Evolutionary conservation across 2,888 invertebrate genomes (phyloP).

Genomic region (Caenorhabditis sp.): DNA sequence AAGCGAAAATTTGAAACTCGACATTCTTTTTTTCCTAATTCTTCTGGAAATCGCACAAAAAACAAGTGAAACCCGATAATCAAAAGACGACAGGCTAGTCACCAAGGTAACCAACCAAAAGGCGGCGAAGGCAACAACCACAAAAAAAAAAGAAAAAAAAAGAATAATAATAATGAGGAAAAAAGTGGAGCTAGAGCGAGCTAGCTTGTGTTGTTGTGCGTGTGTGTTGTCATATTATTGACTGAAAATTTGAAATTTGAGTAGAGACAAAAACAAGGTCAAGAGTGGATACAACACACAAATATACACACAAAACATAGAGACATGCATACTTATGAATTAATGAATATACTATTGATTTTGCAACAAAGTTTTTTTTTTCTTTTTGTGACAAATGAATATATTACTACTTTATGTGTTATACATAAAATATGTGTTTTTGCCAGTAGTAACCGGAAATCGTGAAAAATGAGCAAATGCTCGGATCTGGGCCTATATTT

Average conservation of each 20-base stretch:
- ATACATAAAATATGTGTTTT: too few species aligned
- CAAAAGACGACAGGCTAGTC: not conserved
- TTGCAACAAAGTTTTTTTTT: not conserved
- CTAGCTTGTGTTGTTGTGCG: not conserved
- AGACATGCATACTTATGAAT: not conserved
- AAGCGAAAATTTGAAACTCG: slow-evolving; percentile 3
- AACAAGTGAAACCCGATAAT: not conserved
- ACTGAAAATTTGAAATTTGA: not conserved
- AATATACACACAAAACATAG: too few species aligned
- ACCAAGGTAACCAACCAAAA: not conserved
- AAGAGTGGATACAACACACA: not conserved
- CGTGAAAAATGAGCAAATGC: too few species aligned
- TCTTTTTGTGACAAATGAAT: too few species aligned
- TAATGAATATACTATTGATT: not conserved
- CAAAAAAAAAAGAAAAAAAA: not conserved
- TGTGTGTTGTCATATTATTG: not conserved
- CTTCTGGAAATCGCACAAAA: not conserved
- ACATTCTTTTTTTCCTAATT: slow-evolving; percentile 3
- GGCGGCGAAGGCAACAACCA: too few species aligned
- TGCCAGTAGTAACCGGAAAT: too few species aligned
- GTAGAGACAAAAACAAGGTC: not conserved
- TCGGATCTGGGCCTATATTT: too few species aligned
- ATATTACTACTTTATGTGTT: too few species aligned
- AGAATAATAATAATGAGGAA: not conserved
- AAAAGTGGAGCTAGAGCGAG: not conserved